These are phyloP conservation scores for Sinella curviseta DNA, from an alignment of 1,140 invertebrate genomes.

Conservation along the genomic window DNA sequence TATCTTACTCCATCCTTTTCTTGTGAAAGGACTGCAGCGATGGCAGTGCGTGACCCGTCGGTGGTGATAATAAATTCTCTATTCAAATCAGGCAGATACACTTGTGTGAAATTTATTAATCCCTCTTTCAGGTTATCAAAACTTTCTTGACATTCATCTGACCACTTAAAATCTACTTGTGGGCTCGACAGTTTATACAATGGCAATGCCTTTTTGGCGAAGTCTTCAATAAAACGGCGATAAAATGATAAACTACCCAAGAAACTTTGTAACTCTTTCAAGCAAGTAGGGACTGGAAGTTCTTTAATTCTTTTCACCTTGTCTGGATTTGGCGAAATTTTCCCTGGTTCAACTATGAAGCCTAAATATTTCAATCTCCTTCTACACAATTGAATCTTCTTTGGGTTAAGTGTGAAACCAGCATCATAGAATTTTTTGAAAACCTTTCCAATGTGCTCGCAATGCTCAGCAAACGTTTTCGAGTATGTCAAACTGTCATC, in stretches of 20 bases:
- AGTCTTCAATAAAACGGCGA: slow-evolving; percentile 55
- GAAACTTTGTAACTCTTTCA: slow-evolving; percentile 54
- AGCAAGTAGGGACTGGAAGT: slow-evolving; percentile 52
- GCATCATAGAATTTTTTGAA: slow-evolving; percentile 15
- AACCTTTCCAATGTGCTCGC: slow-evolving; percentile 37
- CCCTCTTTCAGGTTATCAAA: slow-evolving; percentile 46
- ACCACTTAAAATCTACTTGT: slow-evolving; percentile 13
- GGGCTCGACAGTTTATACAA: slow-evolving; percentile 51
- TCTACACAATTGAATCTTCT: too few relatives aligned
- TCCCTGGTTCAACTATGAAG: slow-evolving; percentile 52
- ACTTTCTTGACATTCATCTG: slow-evolving; percentile 40
- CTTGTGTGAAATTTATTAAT: slow-evolving; percentile 34
- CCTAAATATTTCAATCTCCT: slow-evolving; percentile 54
- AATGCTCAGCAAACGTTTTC: slow-evolving; percentile 30
- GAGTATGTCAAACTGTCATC: slow-evolving; percentile 51
- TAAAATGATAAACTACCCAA: slow-evolving; percentile 58
- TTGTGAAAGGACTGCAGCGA: slow-evolving; percentile 52
- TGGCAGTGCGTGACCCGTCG: slow-evolving; percentile 48
- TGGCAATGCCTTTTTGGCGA: slow-evolving; percentile 51
- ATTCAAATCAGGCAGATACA: slow-evolving; percentile 49
- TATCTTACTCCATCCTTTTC: slow-evolving; percentile 45
- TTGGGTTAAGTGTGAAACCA: slow-evolving; percentile 48
- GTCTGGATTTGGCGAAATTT: too few relatives aligned
- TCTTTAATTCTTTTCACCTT: slow-evolving; percentile 50
- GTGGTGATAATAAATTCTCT: slow-evolving; percentile 50